Base-by-base conservation (phyloP, 2,113 vertebrate genomes). In the Cochlearius cochlearius region DNA sequence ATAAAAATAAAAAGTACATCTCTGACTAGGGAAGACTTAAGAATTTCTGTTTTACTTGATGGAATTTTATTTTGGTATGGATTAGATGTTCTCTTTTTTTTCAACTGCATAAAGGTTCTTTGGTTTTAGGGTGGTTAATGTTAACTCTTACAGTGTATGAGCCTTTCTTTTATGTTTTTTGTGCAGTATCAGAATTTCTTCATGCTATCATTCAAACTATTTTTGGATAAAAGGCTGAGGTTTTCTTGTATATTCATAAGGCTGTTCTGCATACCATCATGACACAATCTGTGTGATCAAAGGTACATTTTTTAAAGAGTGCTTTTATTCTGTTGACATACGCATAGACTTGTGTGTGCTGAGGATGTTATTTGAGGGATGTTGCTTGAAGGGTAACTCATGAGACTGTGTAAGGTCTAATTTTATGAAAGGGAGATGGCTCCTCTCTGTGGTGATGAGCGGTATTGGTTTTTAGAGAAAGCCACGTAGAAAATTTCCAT, bases 401-500 rank as follows among this genome's bases (percentile, higher is more conserved):
- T 11, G 50, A 55, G 50, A 6, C 77, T 17, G 11, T 59, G 62
- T 22, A 20, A 26, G 7, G 34, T 2, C 69, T 23, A 22, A 5
- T 5, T 66, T 69, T 71, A 19, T 4, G 38, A 5, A 45, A 83
- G 86, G 62, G 12, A 41, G 72, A 27, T 66, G 94, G 94, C 96
- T 80, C 96, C 96, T 59, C 96, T 88, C 71, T 56, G 81, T 90
- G 95, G 95, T 41, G 55, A 30, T 38, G 23, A 86, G 77, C 2
- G 81, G 92, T 69, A 95, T 38, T 58, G 71, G 36, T 11, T 76
- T 72, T 18, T 27, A n/a, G 66, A 22, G 80, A 79, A 53, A 95
- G 84, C 89, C 91, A 85, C 45, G 36, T 50, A 53, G 96, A 92
- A 94, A 91, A 94, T 90, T 72, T 92, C 92, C 94, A 86, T 95